Base-by-base conservation (phyloP, 2,113 vertebrate species). In the Carlito syrichta region DNA sequence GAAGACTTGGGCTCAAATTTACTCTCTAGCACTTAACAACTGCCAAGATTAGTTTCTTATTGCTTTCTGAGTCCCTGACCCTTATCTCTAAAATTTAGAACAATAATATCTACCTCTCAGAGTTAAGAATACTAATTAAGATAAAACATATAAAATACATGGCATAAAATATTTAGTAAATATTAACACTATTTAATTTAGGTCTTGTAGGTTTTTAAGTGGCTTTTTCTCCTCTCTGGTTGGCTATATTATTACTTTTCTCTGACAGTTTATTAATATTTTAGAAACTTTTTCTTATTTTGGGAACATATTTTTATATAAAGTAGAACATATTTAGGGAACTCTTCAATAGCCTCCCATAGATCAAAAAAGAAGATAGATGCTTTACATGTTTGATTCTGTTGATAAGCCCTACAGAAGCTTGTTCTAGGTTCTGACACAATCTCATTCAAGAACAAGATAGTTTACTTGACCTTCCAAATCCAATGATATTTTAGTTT, bases 261-360 rank as follows among this genome's bases (percentile, higher is more conserved):
- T 84, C 62, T 94, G 85, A 73, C 45, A 78, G 85, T 86, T 71
- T 81, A 69, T 91, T 96, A 87, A 62, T 89, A 63, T 93, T 86
- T 94, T 50, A 78, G 16, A 82, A n/a, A 32, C 25, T 32, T 73
- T 92, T 82, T 95, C 8, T 52, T 76, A 43, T 78, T 43, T 52
- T 23, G 8, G 93, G 35, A 89, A 56, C 1, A 83, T 35, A 2
- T 66, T 86, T 32, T 48, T 95, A 82, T 22, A 40, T 40, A 78
- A 68, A 78, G 25, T 48, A 38, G 38, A 83, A 32, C 2, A 52
- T 52, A 3, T n/a, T 20, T 4, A 3, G 13, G 3, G 2, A 60
- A 48, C 4, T 76, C 16, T 43, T 79, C 74, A 92, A 2, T 63
- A 45, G 1, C 2, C 23, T 22, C 17, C 32, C 38, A 56, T 20